These are phyloP conservation scores for Conistra vaccinii DNA, from an alignment of 2,888 invertebrate species.

Conservation along the genomic window DNA sequence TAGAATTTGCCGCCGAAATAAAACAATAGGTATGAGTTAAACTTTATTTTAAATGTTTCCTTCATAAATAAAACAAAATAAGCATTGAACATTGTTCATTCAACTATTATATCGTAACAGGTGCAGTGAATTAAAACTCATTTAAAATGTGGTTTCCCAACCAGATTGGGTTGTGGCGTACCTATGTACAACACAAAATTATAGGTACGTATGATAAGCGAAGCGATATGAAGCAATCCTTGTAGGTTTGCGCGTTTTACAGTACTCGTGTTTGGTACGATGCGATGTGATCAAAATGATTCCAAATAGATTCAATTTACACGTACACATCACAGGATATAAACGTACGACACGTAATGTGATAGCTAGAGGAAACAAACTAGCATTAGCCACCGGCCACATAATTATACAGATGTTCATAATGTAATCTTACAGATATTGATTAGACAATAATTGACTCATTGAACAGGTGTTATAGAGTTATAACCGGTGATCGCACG, in stretches of 20 bases:
- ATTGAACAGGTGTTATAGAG: conserved; percentile 28
- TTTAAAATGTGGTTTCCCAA: conserved; percentile 69
- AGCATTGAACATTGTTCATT: conserved; percentile 81
- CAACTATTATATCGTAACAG: conserved; percentile 74
- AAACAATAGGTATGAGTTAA: conserved; percentile 67
- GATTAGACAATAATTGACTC: conserved; percentile 55
- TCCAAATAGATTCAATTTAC: conserved; percentile 36
- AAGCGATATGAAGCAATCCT: conserved; percentile 41
- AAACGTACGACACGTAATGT: conserved; percentile 15
- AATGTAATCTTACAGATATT: conserved; percentile 16
- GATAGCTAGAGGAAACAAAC: conserved; percentile 17
- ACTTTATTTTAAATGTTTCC: conserved; percentile 78
- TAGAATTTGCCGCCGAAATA: conserved; percentile 49
- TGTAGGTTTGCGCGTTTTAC: conserved; percentile 34
- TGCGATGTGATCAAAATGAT: conserved; percentile 26
- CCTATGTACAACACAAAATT: conserved; percentile 29
- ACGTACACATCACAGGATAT: conserved; percentile 38
- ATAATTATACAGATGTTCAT: conserved; percentile 6
- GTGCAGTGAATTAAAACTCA: conserved; percentile 64
- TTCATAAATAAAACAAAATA: conserved; percentile 86
- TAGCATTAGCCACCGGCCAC: conserved; percentile 21
- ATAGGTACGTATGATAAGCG: conserved; percentile 44
- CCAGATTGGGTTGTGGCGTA: conserved; percentile 40
- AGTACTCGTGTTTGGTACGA: conserved; percentile 28
- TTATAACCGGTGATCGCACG: conserved; percentile 26